phyloP scores from a whole-genome alignment of 2,797 vertebrate species.

The Falco rusticolus region DNA sequence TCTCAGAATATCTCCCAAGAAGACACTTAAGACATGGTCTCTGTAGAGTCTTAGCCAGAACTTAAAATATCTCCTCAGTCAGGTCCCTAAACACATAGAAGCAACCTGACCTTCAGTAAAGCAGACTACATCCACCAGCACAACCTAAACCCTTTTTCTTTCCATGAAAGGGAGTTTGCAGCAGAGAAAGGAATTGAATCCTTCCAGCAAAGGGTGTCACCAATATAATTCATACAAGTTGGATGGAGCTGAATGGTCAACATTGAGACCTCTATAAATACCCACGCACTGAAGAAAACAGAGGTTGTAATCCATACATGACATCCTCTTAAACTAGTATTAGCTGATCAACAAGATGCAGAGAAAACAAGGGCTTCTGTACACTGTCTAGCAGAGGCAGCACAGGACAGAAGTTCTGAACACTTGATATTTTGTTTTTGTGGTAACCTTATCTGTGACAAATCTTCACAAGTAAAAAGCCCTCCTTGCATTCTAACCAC shows the following conservation, averaged over 20 bases:
- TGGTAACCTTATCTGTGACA: not conserved
- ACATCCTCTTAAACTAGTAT: not conserved
- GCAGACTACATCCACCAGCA: not conserved
- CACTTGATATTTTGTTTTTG: not conserved
- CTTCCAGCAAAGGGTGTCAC: not conserved
- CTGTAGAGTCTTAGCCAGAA: not conserved
- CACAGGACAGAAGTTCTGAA: not conserved
- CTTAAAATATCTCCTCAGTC: not conserved
- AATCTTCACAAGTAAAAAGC: not conserved
- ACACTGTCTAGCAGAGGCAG: not conserved
- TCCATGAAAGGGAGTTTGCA: not conserved
- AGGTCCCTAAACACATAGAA: not conserved
- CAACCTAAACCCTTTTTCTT: not conserved
- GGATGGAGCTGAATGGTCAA: not conserved
- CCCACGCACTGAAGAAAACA: not conserved
- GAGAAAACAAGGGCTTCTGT: not conserved
- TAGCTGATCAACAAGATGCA: not conserved
- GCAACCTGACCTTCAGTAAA: not conserved
- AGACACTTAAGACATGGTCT: not conserved
- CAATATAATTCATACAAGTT: not conserved
- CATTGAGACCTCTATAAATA: not conserved
- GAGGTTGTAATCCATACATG: not conserved
- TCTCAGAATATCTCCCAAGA: not conserved
- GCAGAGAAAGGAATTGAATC: not conserved
- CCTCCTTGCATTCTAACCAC: not conserved